Conservation (phyloP, 2,888 invertebrate genomes). For the Argyra leucocephala region DNA sequence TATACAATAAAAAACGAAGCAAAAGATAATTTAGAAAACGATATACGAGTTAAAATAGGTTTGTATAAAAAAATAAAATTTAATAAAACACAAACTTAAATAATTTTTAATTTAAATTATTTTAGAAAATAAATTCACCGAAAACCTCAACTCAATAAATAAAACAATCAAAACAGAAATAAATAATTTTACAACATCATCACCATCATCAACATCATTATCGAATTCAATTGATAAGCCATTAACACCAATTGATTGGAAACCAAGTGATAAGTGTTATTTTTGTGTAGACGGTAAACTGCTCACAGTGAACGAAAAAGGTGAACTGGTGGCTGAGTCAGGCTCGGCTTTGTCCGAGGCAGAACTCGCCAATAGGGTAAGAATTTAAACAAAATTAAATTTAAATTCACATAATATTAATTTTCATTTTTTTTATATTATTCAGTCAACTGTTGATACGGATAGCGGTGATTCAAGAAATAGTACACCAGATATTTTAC, state of each 20-base stretch:
- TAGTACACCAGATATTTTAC: conserved; percentile 44
- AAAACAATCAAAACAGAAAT: conserved; percentile 33
- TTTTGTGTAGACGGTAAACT: conserved; percentile 71
- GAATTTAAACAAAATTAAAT: conserved; percentile 15
- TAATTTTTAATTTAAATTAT: background rate
- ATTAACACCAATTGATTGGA: conserved; percentile 57
- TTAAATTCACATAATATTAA: too few relatives aligned
- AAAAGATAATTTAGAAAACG: conserved; percentile 6
- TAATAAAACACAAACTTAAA: background rate
- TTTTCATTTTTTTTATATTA: background rate
- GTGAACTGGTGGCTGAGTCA: conserved; percentile 44
- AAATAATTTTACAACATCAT: conserved; percentile 29
- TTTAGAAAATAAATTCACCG: conserved; percentile 26
- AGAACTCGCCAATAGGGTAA: conserved; percentile 36
- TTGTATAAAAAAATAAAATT: background rate
- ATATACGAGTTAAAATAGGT: conserved; percentile 5
- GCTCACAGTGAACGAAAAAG: conserved; percentile 45
- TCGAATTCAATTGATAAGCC: conserved; percentile 19
- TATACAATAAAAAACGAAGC: conserved; percentile 5
- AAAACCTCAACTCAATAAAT: conserved; percentile 32
- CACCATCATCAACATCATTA: conserved; percentile 31
- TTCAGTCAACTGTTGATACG: conserved; percentile 50
- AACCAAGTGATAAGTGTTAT: conserved; percentile 74
- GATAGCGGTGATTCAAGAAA: conserved; percentile 55
- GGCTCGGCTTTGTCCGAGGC: conserved; percentile 37